phyloP scores from a whole-genome alignment of 30 jellyfish, hydroid and myxozoan genomes.

The Morbakka virulenta region DNA sequence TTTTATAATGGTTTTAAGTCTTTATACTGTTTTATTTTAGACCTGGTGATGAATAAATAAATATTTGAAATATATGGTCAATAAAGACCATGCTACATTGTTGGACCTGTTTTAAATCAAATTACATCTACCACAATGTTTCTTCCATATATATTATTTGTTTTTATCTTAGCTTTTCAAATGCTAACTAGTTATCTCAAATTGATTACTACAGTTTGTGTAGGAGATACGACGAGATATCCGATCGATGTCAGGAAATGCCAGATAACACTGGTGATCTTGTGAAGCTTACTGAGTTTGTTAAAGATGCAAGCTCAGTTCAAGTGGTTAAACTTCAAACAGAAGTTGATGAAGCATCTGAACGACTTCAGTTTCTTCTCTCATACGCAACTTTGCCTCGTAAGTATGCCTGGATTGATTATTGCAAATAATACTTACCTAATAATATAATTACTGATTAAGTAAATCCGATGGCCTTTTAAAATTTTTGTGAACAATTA shows the following conservation, averaged over 20 bases:
- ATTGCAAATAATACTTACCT: background rate
- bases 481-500: background rate
- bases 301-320: slow-evolving; percentile 84
- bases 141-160: too few species aligned
- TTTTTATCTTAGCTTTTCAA: too few species aligned
- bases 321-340: slow-evolving; percentile 60
- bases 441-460: too few species aligned
- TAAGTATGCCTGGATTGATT: slow-evolving; percentile 3
- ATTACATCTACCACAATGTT: too few species aligned
- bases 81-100: too few species aligned
- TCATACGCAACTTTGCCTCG: slow-evolving; percentile 80
- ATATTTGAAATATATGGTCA: too few species aligned
- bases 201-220: slow-evolving; percentile 89
- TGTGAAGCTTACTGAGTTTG: slow-evolving; percentile 54
- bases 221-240: slow-evolving; percentile 67
- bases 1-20: too few species aligned
- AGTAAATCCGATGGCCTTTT: too few species aligned
- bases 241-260: slow-evolving; percentile 92
- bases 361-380: slow-evolving; percentile 69
- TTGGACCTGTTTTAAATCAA: too few species aligned
- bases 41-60: too few species aligned
- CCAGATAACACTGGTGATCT: slow-evolving; percentile 82
- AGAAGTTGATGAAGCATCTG: slow-evolving; percentile 88
- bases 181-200: too few species aligned
- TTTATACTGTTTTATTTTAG: too few species aligned